These are phyloP conservation scores for Lophius americanus DNA, from an alignment of 2,797 vertebrate species.

Conservation along the genomic window DNA sequence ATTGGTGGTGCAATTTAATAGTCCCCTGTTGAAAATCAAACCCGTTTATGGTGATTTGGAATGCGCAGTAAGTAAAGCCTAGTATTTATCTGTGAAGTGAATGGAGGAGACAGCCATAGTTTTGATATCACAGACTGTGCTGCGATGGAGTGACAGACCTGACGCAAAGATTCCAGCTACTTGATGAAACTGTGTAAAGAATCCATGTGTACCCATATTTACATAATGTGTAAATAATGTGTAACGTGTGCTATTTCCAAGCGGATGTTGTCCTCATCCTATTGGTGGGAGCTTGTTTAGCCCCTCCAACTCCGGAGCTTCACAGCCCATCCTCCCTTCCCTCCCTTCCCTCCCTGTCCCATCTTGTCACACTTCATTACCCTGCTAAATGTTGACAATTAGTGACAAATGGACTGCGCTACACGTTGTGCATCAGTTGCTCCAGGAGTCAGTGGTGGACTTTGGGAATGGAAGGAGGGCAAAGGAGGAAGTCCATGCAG, in stretches of 20 bases:
- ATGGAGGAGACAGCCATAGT: conserved; percentile 29
- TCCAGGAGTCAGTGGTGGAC: conserved; percentile 82
- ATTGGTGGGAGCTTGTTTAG: conserved; percentile 72
- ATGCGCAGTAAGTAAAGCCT: conserved; percentile 19
- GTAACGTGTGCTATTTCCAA: too few species aligned
- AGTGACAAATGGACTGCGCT: conserved; percentile 92
- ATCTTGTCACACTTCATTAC: conserved; percentile 83
- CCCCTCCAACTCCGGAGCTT: conserved; percentile 67
- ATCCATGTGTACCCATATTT: conserved; percentile 19
- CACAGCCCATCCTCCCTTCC: conserved; percentile 57
- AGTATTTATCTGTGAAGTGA: conserved; percentile 38
- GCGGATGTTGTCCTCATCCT: conserved; percentile 59
- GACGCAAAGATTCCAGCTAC: conserved; percentile 24
- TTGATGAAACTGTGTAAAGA: conserved; percentile 12
- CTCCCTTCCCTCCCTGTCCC: conserved; percentile 61
- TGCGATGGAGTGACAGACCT: conserved; percentile 30
- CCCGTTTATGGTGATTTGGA: conserved; percentile 52
- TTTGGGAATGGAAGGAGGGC: conserved; percentile 57
- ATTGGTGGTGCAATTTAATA: conserved; percentile 52
- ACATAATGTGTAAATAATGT: too few species aligned
- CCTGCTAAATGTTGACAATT: conserved; percentile 91
- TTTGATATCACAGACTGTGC: conserved; percentile 36
- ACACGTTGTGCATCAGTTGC: conserved; percentile 84
- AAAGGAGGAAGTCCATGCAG: conserved; percentile 49
- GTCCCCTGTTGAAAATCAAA: conserved; percentile 52